Percentiles rank a stretch among this genome's conserved stretches.
Conservation (phyloP, 2,888 invertebrate genomes). For the Mayetiola destructor region DNA sequence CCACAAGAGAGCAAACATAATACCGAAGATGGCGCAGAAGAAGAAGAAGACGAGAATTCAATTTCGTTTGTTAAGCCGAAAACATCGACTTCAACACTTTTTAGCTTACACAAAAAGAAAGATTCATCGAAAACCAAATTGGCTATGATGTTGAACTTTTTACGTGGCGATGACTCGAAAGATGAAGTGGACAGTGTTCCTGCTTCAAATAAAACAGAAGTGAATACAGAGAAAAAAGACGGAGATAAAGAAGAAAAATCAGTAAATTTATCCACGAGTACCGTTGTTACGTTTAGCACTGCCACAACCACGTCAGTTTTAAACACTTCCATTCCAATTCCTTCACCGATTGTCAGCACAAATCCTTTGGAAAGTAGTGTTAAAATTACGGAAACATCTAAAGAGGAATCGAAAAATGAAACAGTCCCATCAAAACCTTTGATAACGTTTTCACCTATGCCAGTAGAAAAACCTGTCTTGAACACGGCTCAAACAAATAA, state of each 20-base stretch:
- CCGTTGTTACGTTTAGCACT: conserved; percentile 14
- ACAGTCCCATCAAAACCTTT: not conserved
- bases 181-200: conserved; percentile 28
- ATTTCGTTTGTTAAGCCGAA: conserved; percentile 31
- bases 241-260: not conserved
- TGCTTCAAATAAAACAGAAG: conserved; percentile 17
- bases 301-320: conserved; percentile 8
- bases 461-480: not conserved
- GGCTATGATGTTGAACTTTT: conserved; percentile 31
- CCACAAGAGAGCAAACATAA: not conserved
- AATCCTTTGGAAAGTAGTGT: not conserved
- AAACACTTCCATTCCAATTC: not conserved
- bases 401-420: not conserved
- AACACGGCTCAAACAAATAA: not conserved
- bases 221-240: not conserved
- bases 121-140: conserved; percentile 31
- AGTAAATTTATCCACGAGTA: not conserved
- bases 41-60: conserved; percentile 25
- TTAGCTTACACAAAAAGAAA: conserved; percentile 20
- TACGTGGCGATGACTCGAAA: conserved; percentile 23
- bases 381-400: not conserved
- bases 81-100: conserved; percentile 21
- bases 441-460: not conserved
- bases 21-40: conserved; percentile 20
- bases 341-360: not conserved